Evolutionary conservation across 2,797 vertebrate genomes (phyloP).

Genomic region (Argyrosomus regius): DNA sequence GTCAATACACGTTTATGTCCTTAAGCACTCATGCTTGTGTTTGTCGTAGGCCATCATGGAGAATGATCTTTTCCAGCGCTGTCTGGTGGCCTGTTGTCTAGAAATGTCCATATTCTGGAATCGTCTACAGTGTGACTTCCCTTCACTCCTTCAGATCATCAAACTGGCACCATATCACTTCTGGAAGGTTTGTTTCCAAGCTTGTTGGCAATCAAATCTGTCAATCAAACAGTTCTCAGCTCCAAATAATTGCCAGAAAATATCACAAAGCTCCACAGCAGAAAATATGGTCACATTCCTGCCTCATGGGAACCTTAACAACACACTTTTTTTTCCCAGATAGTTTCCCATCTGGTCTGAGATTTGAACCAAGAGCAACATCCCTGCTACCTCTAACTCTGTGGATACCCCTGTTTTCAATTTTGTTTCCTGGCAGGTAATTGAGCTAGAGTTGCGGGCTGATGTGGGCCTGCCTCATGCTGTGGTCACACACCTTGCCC

Average conservation of each 20-base stretch:
- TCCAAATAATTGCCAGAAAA: too few relatives aligned
- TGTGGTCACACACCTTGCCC: conserved; percentile 85
- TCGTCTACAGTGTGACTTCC: conserved; percentile 88
- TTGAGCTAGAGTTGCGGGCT: conserved; percentile 87
- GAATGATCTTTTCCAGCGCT: conserved; percentile 88
- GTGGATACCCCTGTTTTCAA: background rate
- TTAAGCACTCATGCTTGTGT: background rate
- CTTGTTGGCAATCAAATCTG: background rate
- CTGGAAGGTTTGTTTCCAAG: conserved; percentile 85
- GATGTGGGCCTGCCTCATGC: conserved; percentile 81
- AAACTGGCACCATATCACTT: conserved; percentile 90
- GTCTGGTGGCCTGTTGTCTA: conserved; percentile 91
- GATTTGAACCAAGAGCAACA: background rate
- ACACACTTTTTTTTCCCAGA: background rate
- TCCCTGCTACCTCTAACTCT: background rate
- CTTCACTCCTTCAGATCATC: conserved; percentile 86
- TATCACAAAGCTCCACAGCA: background rate
- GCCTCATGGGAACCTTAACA: background rate
- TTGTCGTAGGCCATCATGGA: conserved; percentile 86
- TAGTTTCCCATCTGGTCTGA: background rate
- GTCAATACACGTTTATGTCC: background rate
- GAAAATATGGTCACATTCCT: background rate
- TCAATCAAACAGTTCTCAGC: background rate
- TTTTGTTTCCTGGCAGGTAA: conserved; percentile 80
- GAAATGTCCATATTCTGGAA: conserved; percentile 89